Conservation (phyloP, 2,797 vertebrate species). For the Brachymystax lenok region DNA sequence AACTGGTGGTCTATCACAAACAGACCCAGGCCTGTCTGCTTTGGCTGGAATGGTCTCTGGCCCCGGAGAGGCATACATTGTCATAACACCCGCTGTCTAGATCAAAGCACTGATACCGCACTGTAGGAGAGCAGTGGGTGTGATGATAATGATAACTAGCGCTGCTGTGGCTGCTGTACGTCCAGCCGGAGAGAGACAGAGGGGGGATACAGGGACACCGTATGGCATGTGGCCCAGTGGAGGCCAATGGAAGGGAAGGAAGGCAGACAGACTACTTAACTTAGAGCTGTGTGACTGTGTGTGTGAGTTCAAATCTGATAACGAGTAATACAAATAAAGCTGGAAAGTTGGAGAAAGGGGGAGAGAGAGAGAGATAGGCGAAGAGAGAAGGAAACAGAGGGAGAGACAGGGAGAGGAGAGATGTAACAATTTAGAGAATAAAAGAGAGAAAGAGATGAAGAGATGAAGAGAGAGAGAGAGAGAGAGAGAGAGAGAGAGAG, state of each 20-base stretch:
- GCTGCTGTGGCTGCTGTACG: background rate
- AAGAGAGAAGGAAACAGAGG: slow-evolving; percentile 11
- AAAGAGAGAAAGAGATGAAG: slow-evolving; percentile 4
- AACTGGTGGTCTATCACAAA: slow-evolving; percentile 26
- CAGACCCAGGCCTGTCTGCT: background rate
- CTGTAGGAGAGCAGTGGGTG: slow-evolving; percentile 12
- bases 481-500: background rate
- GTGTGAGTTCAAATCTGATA: slow-evolving; percentile 3
- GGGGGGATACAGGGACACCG: slow-evolving; percentile 2
- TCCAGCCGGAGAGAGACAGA: slow-evolving; percentile 18
- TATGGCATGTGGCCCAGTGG: slow-evolving; percentile 58
- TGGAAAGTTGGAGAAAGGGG: slow-evolving; percentile 17
- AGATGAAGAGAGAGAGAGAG: slow-evolving; percentile 7
- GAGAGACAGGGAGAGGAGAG: background rate
- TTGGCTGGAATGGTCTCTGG: slow-evolving; percentile 1
- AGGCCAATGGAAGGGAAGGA: slow-evolving; percentile 60
- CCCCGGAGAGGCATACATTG: slow-evolving; percentile 60
- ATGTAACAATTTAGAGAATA: background rate
- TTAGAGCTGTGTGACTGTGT: background rate
- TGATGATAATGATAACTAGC: slow-evolving; percentile 8
- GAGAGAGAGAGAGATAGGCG: background rate
- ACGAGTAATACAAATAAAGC: background rate
- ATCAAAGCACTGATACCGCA: slow-evolving; percentile 62
- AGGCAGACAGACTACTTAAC: background rate
- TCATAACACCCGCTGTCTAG: slow-evolving; percentile 50